Conservation (phyloP, 2,797 vertebrate genomes). For the Muscicapa comitata region DNA sequence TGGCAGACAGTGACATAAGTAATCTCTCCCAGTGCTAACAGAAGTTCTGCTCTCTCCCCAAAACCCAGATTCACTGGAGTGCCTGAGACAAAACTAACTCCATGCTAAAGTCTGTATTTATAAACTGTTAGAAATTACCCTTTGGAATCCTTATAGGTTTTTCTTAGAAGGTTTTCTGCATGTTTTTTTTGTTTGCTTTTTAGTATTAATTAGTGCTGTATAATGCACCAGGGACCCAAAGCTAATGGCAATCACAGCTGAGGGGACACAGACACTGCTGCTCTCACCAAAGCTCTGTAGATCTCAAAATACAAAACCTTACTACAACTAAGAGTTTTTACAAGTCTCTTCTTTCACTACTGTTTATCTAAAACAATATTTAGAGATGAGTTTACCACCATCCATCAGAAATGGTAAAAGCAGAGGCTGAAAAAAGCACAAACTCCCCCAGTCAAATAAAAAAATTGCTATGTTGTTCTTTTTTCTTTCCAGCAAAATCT, state of each 20-base stretch:
- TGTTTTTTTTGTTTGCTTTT: not conserved
- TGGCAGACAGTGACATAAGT: not conserved
- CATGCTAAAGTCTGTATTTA: not conserved
- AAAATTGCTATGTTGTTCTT: not conserved
- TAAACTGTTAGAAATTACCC: not conserved
- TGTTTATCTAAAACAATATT: not conserved
- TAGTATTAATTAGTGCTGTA: not conserved
- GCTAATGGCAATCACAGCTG: not conserved
- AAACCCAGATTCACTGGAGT: not conserved
- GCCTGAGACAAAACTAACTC: not conserved
- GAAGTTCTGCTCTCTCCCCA: not conserved
- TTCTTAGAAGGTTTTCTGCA: rapidly evolving
- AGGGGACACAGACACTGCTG: not conserved
- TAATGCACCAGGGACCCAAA: not conserved
- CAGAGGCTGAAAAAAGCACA: not conserved
- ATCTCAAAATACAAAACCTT: not conserved
- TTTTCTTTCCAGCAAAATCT: not conserved
- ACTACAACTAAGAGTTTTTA: not conserved
- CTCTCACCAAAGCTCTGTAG: not conserved
- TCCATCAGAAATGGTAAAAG: not conserved
- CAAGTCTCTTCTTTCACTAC: not conserved
- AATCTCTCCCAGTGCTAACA: not conserved
- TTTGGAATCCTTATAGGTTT: not conserved
- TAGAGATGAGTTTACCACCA: not conserved
- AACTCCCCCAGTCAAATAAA: not conserved